Percentiles rank a stretch among this genome's conserved stretches.
Evolutionary conservation across 64 coral and sea anemone species (phyloP).

Genomic region (Acropora tenuis): DNA sequence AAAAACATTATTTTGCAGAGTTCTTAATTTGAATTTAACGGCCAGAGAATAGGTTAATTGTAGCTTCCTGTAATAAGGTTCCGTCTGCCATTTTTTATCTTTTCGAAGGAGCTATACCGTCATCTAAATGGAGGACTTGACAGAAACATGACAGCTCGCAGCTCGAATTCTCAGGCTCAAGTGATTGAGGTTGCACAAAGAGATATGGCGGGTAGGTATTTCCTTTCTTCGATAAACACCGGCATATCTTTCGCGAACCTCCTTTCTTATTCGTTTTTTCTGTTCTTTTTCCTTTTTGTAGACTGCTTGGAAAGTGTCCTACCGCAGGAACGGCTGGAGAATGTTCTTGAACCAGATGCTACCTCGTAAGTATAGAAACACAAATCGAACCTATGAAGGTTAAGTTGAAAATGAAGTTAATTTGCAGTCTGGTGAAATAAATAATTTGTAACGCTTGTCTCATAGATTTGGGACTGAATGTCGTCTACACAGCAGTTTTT

Average conservation of each 20-base stretch:
- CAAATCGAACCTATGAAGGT: too few relatives aligned
- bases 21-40: too few relatives aligned
- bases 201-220: slow-evolving; percentile 77
- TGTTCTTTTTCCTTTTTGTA: slow-evolving; percentile 29
- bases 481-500: too few relatives aligned
- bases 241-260: neutral
- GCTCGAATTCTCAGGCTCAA: slow-evolving; percentile 88
- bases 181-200: slow-evolving; percentile 82
- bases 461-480: too few relatives aligned
- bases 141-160: slow-evolving; percentile 86
- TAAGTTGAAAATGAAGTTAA: too few relatives aligned
- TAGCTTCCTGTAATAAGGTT: too few relatives aligned
- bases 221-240: neutral
- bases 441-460: too few relatives aligned
- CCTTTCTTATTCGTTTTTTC: neutral
- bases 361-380: slow-evolving; percentile 26
- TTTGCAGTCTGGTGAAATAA: too few relatives aligned
- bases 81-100: neutral
- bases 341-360: slow-evolving; percentile 11
- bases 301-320: slow-evolving; percentile 69
- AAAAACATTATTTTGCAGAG: too few relatives aligned
- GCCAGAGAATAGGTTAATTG: too few relatives aligned
- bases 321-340: slow-evolving; percentile 71
- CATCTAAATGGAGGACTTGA: slow-evolving; percentile 83
- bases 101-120: slow-evolving; percentile 69